Conservation (phyloP, 2,113 vertebrate genomes). For the Apaloderma vittatum region DNA sequence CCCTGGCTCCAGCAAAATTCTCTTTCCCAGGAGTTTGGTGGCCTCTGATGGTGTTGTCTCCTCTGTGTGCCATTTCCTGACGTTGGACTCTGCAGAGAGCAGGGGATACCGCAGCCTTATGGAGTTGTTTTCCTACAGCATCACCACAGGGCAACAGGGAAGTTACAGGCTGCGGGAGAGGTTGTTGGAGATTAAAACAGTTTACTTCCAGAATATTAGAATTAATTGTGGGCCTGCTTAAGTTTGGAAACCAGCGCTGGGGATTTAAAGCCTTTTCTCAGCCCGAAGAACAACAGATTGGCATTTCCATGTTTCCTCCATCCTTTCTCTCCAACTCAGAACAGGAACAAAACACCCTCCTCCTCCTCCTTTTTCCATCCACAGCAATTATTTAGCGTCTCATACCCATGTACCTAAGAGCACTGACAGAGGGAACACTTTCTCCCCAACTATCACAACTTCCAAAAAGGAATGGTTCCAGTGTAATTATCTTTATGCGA, state of each 20-base stretch:
- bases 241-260: neutral
- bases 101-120: neutral
- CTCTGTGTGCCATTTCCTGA: neutral
- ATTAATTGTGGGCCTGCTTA: no score
- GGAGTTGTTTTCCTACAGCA: neutral
- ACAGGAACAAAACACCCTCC: neutral
- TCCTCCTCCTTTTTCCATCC: neutral
- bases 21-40: neutral
- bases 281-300: neutral
- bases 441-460: neutral
- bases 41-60: neutral
- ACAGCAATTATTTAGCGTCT: neutral
- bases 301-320: rapidly evolving
- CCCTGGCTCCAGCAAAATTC: neutral
- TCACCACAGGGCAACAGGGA: neutral
- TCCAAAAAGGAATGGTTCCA: neutral
- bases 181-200: no score
- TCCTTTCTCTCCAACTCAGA: neutral
- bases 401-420: neutral
- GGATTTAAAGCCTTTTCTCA: neutral
- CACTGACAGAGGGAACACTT: neutral
- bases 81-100: neutral
- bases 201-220: no score
- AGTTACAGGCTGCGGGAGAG: neutral
- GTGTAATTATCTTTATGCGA: neutral